phyloP scores from a whole-genome alignment of 1,140 invertebrate genomes.

The Gerris buenoi region DNA sequence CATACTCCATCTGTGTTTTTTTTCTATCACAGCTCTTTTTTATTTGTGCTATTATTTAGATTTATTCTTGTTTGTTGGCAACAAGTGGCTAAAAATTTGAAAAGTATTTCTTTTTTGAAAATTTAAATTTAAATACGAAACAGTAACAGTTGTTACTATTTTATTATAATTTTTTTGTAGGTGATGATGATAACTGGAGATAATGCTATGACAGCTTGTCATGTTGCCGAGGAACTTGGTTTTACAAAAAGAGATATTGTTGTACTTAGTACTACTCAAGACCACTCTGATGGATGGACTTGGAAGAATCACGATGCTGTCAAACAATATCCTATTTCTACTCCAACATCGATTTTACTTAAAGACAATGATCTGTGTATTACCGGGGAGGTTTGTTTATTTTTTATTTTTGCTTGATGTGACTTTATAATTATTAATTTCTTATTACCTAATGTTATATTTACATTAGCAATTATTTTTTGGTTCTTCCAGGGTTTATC shows the following conservation, averaged over 20 bases:
- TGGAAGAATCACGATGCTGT: conserved; percentile 75
- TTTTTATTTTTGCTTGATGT: not conserved
- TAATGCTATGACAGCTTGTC: conserved; percentile 95
- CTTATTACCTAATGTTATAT: not conserved
- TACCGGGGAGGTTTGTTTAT: conserved; percentile 58
- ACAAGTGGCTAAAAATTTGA: too few relatives aligned
- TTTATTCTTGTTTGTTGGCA: too few relatives aligned
- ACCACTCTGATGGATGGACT: conserved; percentile 37
- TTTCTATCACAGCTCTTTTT: too few relatives aligned
- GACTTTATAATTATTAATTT: not conserved
- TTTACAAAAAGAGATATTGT: conserved; percentile 49
- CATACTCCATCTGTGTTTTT: too few relatives aligned
- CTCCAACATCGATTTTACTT: conserved; percentile 23
- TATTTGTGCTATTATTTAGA: not conserved
- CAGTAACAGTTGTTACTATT: too few relatives aligned
- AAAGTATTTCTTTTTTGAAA: too few relatives aligned
- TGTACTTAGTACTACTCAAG: conserved; percentile 54
- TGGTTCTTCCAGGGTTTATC: conserved; percentile 43
- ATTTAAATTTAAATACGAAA: too few relatives aligned
- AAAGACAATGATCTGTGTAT: conserved; percentile 73
- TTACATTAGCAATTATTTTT: not conserved
- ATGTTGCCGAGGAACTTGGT: conserved; percentile 86
- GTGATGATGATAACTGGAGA: conserved; percentile 99
- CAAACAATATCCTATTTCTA: conserved; percentile 40
- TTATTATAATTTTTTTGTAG: conserved; percentile 31